Evolutionary conservation across 2,113 vertebrate genomes (phyloP), one percentile per base, ranked within the genome.

Genomic region (Aplodontia rufa): DNA sequence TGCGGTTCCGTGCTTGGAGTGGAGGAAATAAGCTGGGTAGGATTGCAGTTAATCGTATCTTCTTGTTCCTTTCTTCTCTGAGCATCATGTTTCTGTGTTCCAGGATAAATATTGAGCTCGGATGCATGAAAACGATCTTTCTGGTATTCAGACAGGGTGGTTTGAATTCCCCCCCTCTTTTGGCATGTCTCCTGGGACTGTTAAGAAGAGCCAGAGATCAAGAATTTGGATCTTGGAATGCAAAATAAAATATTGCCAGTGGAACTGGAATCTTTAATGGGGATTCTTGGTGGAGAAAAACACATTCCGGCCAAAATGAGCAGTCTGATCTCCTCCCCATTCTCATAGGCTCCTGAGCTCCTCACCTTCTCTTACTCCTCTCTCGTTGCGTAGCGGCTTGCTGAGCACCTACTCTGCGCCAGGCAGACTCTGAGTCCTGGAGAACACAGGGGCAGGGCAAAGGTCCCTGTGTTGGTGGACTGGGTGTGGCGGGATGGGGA

Each of bases 241-340:
- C 66, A 95, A 96, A 93, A 96, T 72, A 74, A 96, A 95, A 85
- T 81, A 40, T 42, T 87, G 45, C 9, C 35, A 76, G 42, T 76
- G 78, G 60, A 93, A 78, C 68, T 83, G 45, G 40, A 87, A 30
- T 95, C 78, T 72, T 49, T 75, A 72, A 40, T 82, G 78, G 60
- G 26, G 60, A 78, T 71, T 92, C 53, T 84, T 93, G 78, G 24
- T 89, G 24, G 58, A 85, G 37, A 87, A 91, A 96, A 92, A 51
- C 74, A 53, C 58, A 84, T 84, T 51, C 26, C 81, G 78, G 47
- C 58, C 68, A 92, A 95, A n/a, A 13, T 53, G 47, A 95, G 14
- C 30, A 64, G 45, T 40, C 14, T 72, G 24, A 78, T 85, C 58
- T 47, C 16, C 16, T n/a, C 8, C 5, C 32, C 42, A n/a, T 80